A percentile compares a stretch with the other conserved stretches of the same genome.
phyloP scores from a whole-genome alignment of 64 coral and sea anemone genomes.

The Astreopora myriophthalma region DNA sequence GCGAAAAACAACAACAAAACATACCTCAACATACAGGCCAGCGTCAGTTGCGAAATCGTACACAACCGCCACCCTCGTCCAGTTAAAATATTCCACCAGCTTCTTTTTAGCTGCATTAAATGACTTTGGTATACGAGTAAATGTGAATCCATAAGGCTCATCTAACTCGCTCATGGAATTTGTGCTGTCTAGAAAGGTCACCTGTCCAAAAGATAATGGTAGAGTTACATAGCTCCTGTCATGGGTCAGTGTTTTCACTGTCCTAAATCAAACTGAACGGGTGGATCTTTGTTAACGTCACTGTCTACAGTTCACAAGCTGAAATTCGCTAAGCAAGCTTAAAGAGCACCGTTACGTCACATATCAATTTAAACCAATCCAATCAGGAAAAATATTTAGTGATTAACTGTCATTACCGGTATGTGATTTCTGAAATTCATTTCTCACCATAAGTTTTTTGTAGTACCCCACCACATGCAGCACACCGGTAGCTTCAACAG shows the following conservation, averaged over 20 bases:
- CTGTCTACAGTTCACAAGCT: no score
- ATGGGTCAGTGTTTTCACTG: no score
- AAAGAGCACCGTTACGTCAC: no score
- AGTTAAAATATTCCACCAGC: constrained; percentile 22
- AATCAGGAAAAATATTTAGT: no score
- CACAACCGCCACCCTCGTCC: constrained; percentile 49
- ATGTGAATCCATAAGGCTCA: not conserved
- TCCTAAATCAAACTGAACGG: no score
- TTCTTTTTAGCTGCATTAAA: not conserved
- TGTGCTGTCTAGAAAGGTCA: not conserved
- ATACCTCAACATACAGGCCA: not conserved
- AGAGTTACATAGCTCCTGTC: not conserved
- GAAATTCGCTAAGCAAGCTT: no score
- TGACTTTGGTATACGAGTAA: not conserved
- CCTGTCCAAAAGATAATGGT: not conserved
- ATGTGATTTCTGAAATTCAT: not conserved
- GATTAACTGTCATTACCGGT: no score
- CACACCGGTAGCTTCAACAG: not conserved
- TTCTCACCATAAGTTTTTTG: not conserved
- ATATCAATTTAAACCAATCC: no score
- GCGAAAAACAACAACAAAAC: not conserved
- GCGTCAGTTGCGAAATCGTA: constrained; percentile 9
- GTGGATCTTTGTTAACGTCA: no score
- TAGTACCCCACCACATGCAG: not conserved
- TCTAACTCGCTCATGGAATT: not conserved